Base-by-base conservation (phyloP, 2,113 vertebrate genomes). In the Erythrocebus patas region DNA sequence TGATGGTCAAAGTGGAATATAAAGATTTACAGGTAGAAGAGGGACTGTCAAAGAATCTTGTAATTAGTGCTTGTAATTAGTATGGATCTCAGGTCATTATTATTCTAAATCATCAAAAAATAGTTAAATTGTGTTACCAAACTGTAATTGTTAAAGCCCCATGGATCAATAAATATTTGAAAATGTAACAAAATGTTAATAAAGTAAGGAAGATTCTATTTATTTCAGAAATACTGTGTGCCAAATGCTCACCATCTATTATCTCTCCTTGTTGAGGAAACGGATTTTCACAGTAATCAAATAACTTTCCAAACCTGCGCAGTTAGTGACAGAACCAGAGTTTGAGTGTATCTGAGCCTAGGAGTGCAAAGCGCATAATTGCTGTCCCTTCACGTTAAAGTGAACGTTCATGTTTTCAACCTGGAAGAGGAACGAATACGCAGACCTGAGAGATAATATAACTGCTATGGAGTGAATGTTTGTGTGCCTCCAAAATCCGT, bases 271-370 rank as follows among this genome's bases (percentile, higher is more conserved):
- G 20, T 13, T 18, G 38, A 86, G 4, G 12, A 22, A 76, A 61
- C 20, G 82, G 52, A 55, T 94, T 96, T 92, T 93, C 66, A 92
- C 35, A 86, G 43, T 82, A 64, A 97, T 57, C 86, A 80, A 91
- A 20, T 83, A 40, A 78, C 18, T 86, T 76, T 57, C 57, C 76
- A 68, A 75, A 81, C 8, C 14, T 96, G 4, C n/a, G 9, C 43
- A 70, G 72, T 22, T 89, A 72, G 27, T 85, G 40, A 81, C 35
- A 79, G n/a, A 45, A 48, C 23, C 66, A 55, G 30, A 40, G 20
- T 45, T 35, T 68, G 32, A 76, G 38, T 48, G 11, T 48, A 4
- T 64, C 59, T 68, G 55, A 91, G 48, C 18, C 35, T 10, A 45
- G 52, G 30, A 45, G 30, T 32, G 5, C 8, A 61, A 59, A 90